Percentiles rank a stretch among this genome's conserved stretches.
phyloP scores from a whole-genome alignment of 2,888 invertebrate genomes.

The Cephus nigrinus region DNA sequence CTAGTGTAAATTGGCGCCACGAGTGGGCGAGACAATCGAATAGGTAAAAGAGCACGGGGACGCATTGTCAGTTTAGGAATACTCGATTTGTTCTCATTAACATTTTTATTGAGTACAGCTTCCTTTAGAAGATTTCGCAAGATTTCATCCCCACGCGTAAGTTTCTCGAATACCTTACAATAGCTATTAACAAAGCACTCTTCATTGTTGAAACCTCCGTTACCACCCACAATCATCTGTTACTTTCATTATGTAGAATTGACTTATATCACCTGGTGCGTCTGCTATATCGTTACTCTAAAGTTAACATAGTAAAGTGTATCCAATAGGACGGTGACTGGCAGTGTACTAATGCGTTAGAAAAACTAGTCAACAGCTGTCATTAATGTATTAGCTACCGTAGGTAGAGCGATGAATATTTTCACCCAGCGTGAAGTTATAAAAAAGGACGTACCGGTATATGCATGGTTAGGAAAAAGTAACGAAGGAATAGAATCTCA shows the following conservation, averaged over 20 bases:
- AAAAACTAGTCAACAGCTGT: not conserved
- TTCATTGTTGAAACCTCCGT: slow-evolving; percentile 47
- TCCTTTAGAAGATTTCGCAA: not conserved
- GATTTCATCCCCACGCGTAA: not conserved
- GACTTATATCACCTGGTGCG: slow-evolving; percentile 44
- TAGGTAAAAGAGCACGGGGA: not conserved
- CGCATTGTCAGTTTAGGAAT: not conserved
- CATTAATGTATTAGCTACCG: not conserved
- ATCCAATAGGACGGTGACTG: not conserved
- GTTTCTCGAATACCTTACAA: not conserved
- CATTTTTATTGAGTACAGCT: not conserved
- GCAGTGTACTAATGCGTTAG: not conserved
- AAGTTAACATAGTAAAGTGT: not conserved
- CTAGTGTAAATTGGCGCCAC: not conserved
- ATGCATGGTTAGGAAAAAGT: not conserved
- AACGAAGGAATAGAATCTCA: not conserved
- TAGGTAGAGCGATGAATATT: not conserved
- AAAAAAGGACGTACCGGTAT: not conserved
- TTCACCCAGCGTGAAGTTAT: not conserved
- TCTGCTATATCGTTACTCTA: slow-evolving; percentile 30
- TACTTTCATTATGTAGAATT: slow-evolving; percentile 49
- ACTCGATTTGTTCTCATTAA: not conserved
- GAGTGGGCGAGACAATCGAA: not conserved
- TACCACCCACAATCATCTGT: slow-evolving; percentile 54
- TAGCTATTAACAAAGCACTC: not conserved